Evolutionary conservation across 1,140 invertebrate species (phyloP).

Genomic region (Aleiodes sp.): DNA sequence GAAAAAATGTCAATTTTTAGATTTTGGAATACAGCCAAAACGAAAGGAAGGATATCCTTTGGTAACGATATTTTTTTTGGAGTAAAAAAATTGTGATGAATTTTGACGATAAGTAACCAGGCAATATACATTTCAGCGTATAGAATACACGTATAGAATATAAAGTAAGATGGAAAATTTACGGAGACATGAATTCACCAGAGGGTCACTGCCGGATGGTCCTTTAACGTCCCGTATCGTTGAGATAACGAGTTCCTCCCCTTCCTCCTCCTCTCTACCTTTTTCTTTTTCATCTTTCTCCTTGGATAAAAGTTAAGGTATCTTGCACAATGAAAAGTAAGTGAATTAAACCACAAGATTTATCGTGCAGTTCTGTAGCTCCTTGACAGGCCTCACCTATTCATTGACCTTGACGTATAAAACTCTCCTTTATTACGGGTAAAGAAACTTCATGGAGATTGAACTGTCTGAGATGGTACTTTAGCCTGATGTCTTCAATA

Average conservation of each 20-base stretch:
- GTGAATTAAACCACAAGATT: slow-evolving; percentile 1
- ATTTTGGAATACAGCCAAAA: too few species aligned
- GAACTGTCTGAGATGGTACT: not conserved
- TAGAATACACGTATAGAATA: not conserved
- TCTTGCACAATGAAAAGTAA: slow-evolving; percentile 1
- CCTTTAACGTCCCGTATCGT: slow-evolving; percentile 9
- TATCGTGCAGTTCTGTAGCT: not conserved
- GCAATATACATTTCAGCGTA: too few species aligned
- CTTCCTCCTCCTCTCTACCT: not conserved
- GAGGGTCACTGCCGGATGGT: slow-evolving; percentile 12
- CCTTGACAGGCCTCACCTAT: not conserved
- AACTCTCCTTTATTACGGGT: not conserved
- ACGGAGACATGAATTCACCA: slow-evolving; percentile 4
- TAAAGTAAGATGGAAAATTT: not conserved
- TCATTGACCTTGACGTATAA: not conserved
- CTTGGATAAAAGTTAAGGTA: too few species aligned
- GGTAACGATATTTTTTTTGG: too few species aligned
- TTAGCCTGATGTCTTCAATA: too few species aligned
- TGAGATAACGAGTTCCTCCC: slow-evolving; percentile 2
- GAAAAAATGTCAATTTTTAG: too few species aligned
- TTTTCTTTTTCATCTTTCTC: too few species aligned
- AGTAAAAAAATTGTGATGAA: too few species aligned
- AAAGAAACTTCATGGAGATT: not conserved
- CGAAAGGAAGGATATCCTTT: too few species aligned
- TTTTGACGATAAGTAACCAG: too few species aligned